phyloP scores from a whole-genome alignment of 2,888 invertebrate genomes.

The Hemithea aestivaria region DNA sequence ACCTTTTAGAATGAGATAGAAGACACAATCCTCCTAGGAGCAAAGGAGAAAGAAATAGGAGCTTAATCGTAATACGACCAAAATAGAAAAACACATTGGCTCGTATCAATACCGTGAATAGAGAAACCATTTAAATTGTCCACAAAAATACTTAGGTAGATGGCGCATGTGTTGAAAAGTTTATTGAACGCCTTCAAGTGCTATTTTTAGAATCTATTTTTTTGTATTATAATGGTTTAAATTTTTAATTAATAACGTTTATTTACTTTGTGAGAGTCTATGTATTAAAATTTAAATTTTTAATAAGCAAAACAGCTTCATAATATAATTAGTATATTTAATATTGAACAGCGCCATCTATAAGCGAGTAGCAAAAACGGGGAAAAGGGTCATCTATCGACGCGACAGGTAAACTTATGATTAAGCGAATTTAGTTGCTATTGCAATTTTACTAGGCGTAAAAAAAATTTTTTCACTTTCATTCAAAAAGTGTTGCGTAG shows the following conservation, averaged over 20 bases:
- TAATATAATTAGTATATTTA: too few species aligned
- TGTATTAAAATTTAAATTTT: too few species aligned
- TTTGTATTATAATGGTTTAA: not conserved
- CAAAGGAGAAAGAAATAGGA: constrained; percentile 37
- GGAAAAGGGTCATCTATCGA: too few species aligned
- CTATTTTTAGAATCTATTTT: constrained; percentile 54
- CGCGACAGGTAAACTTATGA: too few species aligned
- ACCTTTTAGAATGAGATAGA: constrained; percentile 42
- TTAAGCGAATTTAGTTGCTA: too few species aligned
- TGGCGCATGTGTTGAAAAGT: constrained; percentile 69
- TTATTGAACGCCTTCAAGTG: constrained; percentile 66
- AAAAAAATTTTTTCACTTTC: too few species aligned
- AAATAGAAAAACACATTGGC: constrained; percentile 30
- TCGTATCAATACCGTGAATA: constrained; percentile 15
- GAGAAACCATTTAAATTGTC: constrained; percentile 20
- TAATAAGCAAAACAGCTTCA: too few species aligned
- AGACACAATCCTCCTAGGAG: constrained; percentile 9
- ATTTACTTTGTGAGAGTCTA: too few species aligned
- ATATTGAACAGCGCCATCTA: too few species aligned
- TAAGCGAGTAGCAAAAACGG: too few species aligned
- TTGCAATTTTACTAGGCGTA: too few species aligned
- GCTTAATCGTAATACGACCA: constrained; percentile 34
- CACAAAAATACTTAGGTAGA: constrained; percentile 37
- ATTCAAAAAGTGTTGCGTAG: too few species aligned
- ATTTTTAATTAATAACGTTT: not conserved